A percentile compares a stretch with the other conserved stretches of the same genome.
These are phyloP conservation scores for Globodera rostochiensis DNA, from an alignment of 1,140 invertebrate genomes.

Conservation along the genomic window DNA sequence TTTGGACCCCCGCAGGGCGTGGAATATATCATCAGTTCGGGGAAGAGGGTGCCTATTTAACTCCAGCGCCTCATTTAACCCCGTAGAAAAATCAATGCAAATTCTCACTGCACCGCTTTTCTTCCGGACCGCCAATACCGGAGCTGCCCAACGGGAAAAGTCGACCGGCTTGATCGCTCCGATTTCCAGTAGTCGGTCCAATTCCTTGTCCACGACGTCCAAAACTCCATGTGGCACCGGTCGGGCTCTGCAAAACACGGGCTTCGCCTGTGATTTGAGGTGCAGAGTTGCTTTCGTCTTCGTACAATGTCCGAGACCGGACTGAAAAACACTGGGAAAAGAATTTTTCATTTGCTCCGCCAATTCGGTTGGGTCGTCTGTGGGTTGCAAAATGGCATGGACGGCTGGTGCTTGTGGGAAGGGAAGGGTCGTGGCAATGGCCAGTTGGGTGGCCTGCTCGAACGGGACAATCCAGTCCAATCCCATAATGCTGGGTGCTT, in stretches of 20 bases:
- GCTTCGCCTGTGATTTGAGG: constrained; percentile 28
- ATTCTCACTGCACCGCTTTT: constrained; percentile 37
- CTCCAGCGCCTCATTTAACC: constrained; percentile 56
- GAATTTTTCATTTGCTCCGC: not conserved
- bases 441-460: not conserved
- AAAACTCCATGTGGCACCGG: constrained; percentile 53
- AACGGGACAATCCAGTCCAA: not conserved
- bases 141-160: constrained; percentile 31
- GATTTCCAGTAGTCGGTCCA: constrained; percentile 47
- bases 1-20: too few species aligned
- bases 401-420: not conserved
- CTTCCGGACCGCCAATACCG: constrained; percentile 13
- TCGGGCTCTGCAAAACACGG: constrained; percentile 41
- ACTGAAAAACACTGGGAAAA: not conserved
- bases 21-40: too few species aligned
- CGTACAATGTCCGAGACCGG: constrained; percentile 27
- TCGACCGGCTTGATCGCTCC: constrained; percentile 42
- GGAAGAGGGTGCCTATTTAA: constrained; percentile 45
- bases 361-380: not conserved
- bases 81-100: not conserved
- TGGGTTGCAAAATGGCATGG: not conserved
- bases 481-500: not conserved
- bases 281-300: constrained; percentile 39
- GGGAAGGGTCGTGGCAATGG: not conserved
- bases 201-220: constrained; percentile 55